Evolutionary conservation across 1,140 invertebrate species (phyloP), one percentile per base, ranked within the genome.

Genomic region (Drosophila saltans): DNA sequence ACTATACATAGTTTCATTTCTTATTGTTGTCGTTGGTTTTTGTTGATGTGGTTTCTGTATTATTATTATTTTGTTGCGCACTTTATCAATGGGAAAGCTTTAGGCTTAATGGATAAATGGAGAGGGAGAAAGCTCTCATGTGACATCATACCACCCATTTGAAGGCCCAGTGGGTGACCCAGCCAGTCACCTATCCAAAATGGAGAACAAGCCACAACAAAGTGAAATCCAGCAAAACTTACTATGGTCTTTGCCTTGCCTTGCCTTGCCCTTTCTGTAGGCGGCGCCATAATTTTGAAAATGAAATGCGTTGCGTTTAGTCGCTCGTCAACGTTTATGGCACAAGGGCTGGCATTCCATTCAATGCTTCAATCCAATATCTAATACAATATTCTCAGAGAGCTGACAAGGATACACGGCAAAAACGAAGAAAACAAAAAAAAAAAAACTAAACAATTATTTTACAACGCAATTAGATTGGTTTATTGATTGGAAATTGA

Each of bases 271-370:
- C 68, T 59, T 78, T 75, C 81, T 70, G 57, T 39, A 39, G 69
- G 76, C 67, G 70, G 69, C 77, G 83, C 76, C 80, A 89, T 75
- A 83, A 80, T 75, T 88, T 86, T 86, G 70, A 77, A 86, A 88
- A 77, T 52, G 45, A 78, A 86, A 86, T 74, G 56, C 80, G 72
- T 52, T 57, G 66, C 71, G 80, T 72, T 88, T 75, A 88, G 83
- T 88, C 84, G 80, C 73, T 74, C 68, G 81, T 75, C 76, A 88
- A 70, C 84, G 72, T 77, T 72, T 80, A 72, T 39, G 62, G 70
- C 76, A 69, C 80, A 67, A 83, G 84, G 84, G 84, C 83, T 65
- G 80, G 33, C 67, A 43, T 45, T 65, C 67, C 41, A 55, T 30
- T 64, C 45, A 62, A 33, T 71, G 58, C 59, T 61, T 40, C 26